phyloP scores from a whole-genome alignment of 2,797 vertebrate species.

The Paramormyrops hopkinsi region DNA sequence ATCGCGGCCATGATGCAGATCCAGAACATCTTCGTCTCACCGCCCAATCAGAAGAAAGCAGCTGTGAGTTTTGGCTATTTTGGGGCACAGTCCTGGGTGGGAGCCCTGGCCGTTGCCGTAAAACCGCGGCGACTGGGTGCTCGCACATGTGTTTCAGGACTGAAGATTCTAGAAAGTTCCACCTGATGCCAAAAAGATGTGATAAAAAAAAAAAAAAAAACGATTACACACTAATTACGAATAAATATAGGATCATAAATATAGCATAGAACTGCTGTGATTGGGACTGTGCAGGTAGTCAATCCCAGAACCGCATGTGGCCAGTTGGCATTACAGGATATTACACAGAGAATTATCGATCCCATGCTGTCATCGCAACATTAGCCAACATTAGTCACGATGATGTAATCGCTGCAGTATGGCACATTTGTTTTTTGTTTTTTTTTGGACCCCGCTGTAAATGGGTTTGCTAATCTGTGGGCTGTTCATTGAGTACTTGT shows the following conservation, averaged over 20 bases:
- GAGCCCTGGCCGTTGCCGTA: not conserved
- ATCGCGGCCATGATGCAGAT: conserved; percentile 99
- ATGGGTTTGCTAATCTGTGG: conserved; percentile 17
- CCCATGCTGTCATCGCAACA: conserved; percentile 16
- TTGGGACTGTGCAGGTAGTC: not conserved
- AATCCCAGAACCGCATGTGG: conserved; percentile 3
- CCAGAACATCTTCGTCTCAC: conserved; percentile 85
- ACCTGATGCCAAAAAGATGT: not conserved
- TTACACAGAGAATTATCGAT: not conserved
- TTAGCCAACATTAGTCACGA: not conserved
- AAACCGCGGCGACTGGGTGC: not conserved
- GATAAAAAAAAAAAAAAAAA: not conserved
- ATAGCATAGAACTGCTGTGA: not conserved
- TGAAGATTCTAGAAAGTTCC: conserved; percentile 10
- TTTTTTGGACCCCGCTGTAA: not conserved
- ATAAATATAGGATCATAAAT: not conserved
- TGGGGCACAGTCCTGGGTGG: not conserved
- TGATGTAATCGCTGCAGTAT: not conserved
- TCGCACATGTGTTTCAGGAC: not conserved
- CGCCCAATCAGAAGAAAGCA: conserved; percentile 83
- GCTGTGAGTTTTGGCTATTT: conserved; percentile 69
- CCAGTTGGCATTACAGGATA: conserved; percentile 1
- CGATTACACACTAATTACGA: not conserved
- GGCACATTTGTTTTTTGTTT: not conserved
- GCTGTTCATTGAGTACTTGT: conserved; percentile 4